These are phyloP conservation scores for Melanerpes aurifrons DNA, from an alignment of 2,113 vertebrate genomes.

Conservation along the genomic window DNA sequence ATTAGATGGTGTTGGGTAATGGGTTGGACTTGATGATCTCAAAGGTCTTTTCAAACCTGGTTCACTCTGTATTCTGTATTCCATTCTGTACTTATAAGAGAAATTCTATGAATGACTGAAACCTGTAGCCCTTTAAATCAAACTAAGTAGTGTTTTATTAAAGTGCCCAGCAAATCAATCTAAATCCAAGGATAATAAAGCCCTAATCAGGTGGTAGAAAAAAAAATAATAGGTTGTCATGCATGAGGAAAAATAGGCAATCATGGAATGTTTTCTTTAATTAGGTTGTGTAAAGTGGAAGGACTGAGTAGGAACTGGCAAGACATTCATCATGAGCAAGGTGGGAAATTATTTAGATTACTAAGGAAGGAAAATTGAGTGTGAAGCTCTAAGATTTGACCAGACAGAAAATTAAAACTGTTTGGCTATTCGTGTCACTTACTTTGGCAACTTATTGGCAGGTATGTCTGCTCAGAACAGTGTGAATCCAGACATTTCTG, in stretches of 20 bases:
- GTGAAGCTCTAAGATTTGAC: conserved; percentile 82
- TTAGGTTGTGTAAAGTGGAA: conserved; percentile 97
- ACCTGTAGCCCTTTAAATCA: conserved; percentile 92
- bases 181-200: conserved; percentile 99
- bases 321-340: conserved; percentile 99
- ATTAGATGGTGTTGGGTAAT: too few species aligned
- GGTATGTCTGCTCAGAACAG: conserved; percentile 39
- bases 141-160: conserved; percentile 98
- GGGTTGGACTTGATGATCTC: too few species aligned
- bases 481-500: neutral
- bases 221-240: conserved; percentile 99
- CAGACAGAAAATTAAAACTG: conserved; percentile 79
- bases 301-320: conserved; percentile 89
- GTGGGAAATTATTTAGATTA: conserved; percentile 99
- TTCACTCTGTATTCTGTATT: too few species aligned
- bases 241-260: conserved; percentile 99
- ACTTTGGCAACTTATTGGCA: conserved; percentile 67
- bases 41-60: too few species aligned
- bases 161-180: conserved; percentile 99
- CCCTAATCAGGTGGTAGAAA: conserved; percentile 99
- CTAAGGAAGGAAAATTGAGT: conserved; percentile 85
- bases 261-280: conserved; percentile 99
- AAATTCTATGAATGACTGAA: conserved; percentile 89
- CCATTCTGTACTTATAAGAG: conserved; percentile 77
- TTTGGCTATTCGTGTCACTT: conserved; percentile 50